Base-by-base conservation (phyloP, 1,140 invertebrate genomes). In the Bombyx mandarina region DNA sequence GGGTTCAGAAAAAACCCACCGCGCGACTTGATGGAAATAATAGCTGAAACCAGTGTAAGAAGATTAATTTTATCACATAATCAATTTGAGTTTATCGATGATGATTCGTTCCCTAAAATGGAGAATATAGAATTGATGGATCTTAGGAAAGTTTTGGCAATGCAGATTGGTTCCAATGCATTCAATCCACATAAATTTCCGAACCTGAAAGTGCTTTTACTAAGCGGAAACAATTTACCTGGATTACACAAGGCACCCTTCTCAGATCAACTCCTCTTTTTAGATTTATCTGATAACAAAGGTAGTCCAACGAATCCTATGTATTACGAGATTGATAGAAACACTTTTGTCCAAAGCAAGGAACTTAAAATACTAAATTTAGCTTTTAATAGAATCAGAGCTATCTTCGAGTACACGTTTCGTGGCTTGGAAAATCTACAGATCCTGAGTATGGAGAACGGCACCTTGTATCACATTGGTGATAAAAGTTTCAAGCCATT, bases 71-170 rank as follows among this genome's bases (percentile, higher is more conserved):
- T 91, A 42, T 69, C 88, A 3, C 77, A 82, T 54, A 91, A 91
- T 67, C 88, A 89, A 58, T 90, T 91, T 62, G 88, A 90, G 71
- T 66, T 83, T 12, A 78, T 91, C 22, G 58, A 61, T 8, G 72
- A 83, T 44, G 71, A 88, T 43, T 73, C 74, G 10, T 90, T 91
- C 70, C 89, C 90, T 2, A 57, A 44, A 22, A 90, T 90, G 89
- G 71, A 73, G 0, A 88, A 89, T 60, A 71, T 91, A 56, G 77
- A 85, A 60, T 56, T 84, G 43, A 54, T 90, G 18, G 88, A 90
- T 71, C 69, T 91, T 10, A 69, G 80, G 50, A 82, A 88, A 62
- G 77, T 88, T 46, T 64, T 76, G 44, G 67, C 79, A 57, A 68
- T 86, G 62, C 61, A 65, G 57, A 67, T 87, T 53, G 66, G 69